Conservation (phyloP, 2,797 vertebrate genomes). For the Enteromius paludinosus region DNA sequence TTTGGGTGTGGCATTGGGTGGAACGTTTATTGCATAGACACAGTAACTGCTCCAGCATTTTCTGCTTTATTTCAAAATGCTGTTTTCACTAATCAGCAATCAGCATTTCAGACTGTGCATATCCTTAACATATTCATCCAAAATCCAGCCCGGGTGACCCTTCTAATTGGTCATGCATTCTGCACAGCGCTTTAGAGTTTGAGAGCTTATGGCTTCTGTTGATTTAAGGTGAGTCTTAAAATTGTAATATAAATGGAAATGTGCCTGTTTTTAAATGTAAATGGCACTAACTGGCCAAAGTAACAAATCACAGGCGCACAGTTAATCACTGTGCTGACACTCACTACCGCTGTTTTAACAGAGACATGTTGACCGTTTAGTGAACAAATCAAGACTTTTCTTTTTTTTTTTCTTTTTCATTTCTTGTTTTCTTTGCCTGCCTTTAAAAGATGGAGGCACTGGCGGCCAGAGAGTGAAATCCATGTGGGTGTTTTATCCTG, state of each 20-base stretch:
- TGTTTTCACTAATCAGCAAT: constrained; percentile 18
- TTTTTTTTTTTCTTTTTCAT: neutral
- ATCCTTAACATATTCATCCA: constrained; percentile 18
- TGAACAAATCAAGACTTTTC: neutral
- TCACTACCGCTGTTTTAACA: constrained; percentile 13
- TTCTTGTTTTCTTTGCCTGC: neutral
- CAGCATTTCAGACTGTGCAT: constrained; percentile 1
- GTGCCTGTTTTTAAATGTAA: constrained; percentile 40
- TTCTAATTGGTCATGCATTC: constrained; percentile 29
- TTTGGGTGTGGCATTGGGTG: neutral
- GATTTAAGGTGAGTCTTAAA: constrained; percentile 48
- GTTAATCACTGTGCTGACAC: constrained; percentile 15
- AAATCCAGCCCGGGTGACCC: neutral
- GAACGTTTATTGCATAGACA: neutral
- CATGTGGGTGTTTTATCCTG: constrained; percentile 48
- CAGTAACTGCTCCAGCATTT: neutral
- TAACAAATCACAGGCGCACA: constrained; percentile 27
- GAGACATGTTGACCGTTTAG: neutral
- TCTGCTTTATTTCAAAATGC: constrained; percentile 3
- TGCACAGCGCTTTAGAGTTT: constrained; percentile 15
- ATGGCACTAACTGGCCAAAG: constrained; percentile 15
- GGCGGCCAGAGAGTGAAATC: constrained; percentile 7
- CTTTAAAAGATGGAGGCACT: neutral
- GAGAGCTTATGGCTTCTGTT: constrained; percentile 38
- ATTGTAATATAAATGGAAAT: constrained; percentile 47